Percentiles rank a stretch among this genome's conserved stretches.
Evolutionary conservation across 2,797 vertebrate species (phyloP).

Genomic region (Phataginus tricuspis): DNA sequence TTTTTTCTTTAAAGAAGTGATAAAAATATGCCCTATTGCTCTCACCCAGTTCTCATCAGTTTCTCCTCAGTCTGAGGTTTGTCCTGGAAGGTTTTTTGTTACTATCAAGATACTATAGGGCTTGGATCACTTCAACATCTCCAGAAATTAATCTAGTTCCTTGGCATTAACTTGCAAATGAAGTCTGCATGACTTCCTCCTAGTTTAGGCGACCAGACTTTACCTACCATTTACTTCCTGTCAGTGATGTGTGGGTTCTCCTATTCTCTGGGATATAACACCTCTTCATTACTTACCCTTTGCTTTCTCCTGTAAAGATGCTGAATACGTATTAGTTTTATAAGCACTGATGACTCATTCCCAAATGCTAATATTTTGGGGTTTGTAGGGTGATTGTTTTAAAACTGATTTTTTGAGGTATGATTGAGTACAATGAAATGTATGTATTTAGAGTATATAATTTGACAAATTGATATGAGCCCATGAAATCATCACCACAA

Average conservation of each 20-base stretch:
- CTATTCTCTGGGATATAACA: not conserved
- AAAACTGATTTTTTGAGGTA: not conserved
- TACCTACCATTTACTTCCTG: not conserved
- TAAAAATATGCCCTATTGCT: not conserved
- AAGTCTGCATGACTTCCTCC: not conserved
- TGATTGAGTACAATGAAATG: not conserved
- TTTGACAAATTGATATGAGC: not conserved
- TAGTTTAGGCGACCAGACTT: not conserved
- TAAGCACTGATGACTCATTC: not conserved
- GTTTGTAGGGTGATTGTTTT: not conserved
- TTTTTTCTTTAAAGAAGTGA: not conserved
- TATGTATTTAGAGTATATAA: not conserved
- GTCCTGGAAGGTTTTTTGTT: not conserved
- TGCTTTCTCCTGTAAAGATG: not conserved
- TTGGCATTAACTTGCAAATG: not conserved
- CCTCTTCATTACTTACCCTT: not conserved
- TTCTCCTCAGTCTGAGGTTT: not conserved
- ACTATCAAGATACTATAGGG: not conserved
- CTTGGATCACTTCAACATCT: not conserved
- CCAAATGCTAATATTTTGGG: not conserved
- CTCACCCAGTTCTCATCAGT: not conserved
- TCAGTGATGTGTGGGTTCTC: not conserved
- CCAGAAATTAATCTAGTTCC: not conserved
- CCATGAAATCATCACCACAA: not conserved
- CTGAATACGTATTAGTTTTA: not conserved